Evolutionary conservation across 2,797 vertebrate genomes (phyloP).

Genomic region (Cynopterus sphinx): DNA sequence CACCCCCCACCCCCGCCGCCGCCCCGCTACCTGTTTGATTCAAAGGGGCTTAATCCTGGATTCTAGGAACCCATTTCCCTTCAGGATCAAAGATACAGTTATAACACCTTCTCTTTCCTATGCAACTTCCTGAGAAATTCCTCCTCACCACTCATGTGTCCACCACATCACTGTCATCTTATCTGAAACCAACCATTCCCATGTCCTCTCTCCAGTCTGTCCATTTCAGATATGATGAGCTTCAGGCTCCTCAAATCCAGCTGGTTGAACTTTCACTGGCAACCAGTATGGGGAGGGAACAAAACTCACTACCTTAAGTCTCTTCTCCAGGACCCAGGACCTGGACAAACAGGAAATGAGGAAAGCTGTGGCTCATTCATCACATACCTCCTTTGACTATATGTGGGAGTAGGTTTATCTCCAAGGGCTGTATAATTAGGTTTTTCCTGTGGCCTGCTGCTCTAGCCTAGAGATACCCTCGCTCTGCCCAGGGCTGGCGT

Average conservation of each 20-base stretch:
- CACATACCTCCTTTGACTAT: background rate
- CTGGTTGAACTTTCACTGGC: background rate
- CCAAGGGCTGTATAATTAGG: background rate
- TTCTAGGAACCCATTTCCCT: slow-evolving; percentile 52
- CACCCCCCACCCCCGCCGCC: too few species aligned
- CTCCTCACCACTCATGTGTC: slow-evolving; percentile 5
- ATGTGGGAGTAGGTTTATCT: background rate
- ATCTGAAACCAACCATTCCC: slow-evolving; percentile 50
- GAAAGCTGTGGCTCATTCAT: background rate
- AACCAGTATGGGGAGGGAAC: background rate
- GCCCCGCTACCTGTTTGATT: slow-evolving; percentile 48
- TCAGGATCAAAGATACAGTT: slow-evolving; percentile 50
- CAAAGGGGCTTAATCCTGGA: slow-evolving; percentile 55
- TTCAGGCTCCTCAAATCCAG: slow-evolving; percentile 18
- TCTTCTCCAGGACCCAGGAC: background rate
- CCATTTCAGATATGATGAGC: background rate
- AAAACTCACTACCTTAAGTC: background rate
- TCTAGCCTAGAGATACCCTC: background rate
- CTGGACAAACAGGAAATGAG: background rate
- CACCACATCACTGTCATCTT: slow-evolving; percentile 58
- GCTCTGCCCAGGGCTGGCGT: background rate
- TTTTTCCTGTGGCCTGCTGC: background rate
- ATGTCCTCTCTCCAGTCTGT: slow-evolving; percentile 31
- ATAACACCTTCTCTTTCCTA: slow-evolving; percentile 58
- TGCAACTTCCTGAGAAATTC: slow-evolving; percentile 64